Base-by-base conservation (phyloP, 2,113 vertebrate genomes). In the Hyaena hyaena region DNA sequence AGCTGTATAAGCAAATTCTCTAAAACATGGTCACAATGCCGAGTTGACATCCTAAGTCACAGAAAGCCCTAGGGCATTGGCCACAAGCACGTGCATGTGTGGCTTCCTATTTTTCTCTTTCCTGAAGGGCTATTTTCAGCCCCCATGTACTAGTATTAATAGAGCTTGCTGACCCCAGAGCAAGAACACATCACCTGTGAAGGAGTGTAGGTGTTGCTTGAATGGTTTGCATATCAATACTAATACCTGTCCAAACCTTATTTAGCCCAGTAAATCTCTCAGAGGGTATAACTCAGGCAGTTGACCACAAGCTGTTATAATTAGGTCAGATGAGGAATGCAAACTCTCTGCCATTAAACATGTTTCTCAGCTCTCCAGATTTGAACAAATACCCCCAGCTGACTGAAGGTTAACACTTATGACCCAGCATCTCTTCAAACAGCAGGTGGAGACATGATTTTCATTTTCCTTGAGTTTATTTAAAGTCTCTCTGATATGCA, bases 171-270 rank as follows among this genome's bases (percentile, higher is more conserved):
- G 94, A 95, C 88, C 92, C 61, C 14, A 55, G 45, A 87, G 68
- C 19, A 83, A 89, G 79, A 95, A 65, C 43, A 85, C 5, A 23
- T 95, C 95, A 97, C 80, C 92, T 94, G 65, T 79, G 61, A 95
- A 79, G 76, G 21, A 92, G 61, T 43, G 6, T 55, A 77, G 71
- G 87, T 45, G 68, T 77, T 96, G 93, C 90, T 74, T 79, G 50
- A 96, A 86, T 80, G 81, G 45, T 85, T 92, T 93, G 71, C 81
- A 76, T 96, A 81, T 92, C 96, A 97, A 95, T 96, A 86, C 48
- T 95, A 97, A 90, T 94, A 80, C 66, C 81, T 90, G 80, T 73
- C 74, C 80, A 96, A 96, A 73, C 31, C 90, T 96, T 90, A 86
- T 58, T 90, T 53, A 71, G 74, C 35, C 55, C 50, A 77, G 63